Evolutionary conservation across 2,797 vertebrate species (phyloP).

Genomic region (Oreonectes daqikongensis): DNA sequence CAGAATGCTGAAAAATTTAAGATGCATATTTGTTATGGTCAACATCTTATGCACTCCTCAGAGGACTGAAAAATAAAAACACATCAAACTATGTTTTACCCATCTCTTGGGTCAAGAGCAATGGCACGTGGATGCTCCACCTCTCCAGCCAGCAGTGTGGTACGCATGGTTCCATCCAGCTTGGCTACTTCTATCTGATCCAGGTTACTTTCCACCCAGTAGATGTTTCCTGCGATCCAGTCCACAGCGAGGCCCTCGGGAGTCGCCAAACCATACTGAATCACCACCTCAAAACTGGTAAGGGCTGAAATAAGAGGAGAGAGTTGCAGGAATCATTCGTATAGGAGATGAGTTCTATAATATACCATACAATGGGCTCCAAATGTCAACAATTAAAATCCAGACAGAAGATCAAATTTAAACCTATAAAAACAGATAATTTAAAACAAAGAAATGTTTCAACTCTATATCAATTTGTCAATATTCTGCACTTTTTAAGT

Average conservation of each 20-base stretch:
- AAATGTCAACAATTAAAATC: no score
- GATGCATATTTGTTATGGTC: background rate
- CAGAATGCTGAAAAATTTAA: slow-evolving; percentile 82
- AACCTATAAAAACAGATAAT: no score
- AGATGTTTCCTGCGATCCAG: slow-evolving; percentile 99
- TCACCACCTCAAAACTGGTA: slow-evolving; percentile 97
- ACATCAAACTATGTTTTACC: slow-evolving; percentile 73
- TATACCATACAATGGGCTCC: background rate
- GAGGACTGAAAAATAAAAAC: background rate
- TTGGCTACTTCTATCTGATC: slow-evolving; percentile 98
- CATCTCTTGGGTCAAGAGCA: slow-evolving; percentile 92
- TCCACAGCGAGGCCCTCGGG: slow-evolving; percentile 96
- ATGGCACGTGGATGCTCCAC: slow-evolving; percentile 96
- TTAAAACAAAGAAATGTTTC: no score
- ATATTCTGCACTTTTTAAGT: no score
- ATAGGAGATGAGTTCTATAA: background rate
- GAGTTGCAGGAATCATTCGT: background rate
- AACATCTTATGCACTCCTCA: background rate
- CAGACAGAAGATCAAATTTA: no score
- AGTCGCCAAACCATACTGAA: slow-evolving; percentile 94
- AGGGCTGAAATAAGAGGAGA: slow-evolving; percentile 75
- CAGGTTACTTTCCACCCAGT: slow-evolving; percentile 99
- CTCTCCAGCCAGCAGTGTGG: slow-evolving; percentile 92
- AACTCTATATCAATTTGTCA: no score
- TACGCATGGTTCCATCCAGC: slow-evolving; percentile 93